Base-by-base conservation (phyloP, 2,888 invertebrate species). In the Hydropsyche betteni region DNA sequence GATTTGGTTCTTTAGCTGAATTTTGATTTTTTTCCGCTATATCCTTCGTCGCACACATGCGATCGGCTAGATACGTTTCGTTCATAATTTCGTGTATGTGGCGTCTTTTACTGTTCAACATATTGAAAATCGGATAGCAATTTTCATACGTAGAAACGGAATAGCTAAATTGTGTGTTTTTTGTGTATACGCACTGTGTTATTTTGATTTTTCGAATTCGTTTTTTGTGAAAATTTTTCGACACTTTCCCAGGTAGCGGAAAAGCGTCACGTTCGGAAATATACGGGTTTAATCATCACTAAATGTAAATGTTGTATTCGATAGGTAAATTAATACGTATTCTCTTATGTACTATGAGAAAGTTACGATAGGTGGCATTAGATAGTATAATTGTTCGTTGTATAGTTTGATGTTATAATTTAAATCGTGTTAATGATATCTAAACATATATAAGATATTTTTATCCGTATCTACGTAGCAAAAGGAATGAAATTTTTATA, bases 281-380 rank as follows among this genome's bases (percentile, higher is more conserved):
- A 79, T 78, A 80, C 80, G 80, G 80, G 80, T 80, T 79, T 74
- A 73, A 8, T 44, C 71, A 50, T 33, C 55, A 68, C 53, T 53
- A 53, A 73, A 68, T 58, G 36, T 75, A 64, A 61, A 75, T 34
- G 69, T 52, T 61, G 36, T 74, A 38, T 75, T 50, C 53, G 58
- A 71, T 50, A 61, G 55, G 55, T 12, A 50, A 71, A 33, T 33
- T 53, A 12, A 71, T 71, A 51, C 38, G 36, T 55, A 55, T 55
- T 24, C 55, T 16, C 14, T 16, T 55, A 55, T 55, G 44, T 44
- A 44, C 44, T 44, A 44, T 44, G 44, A 44, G 44, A 44, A 44
- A 44, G 6, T 44, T 44, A 10, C 44, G 44, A 10, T 44, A 44
- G 44, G 44, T 44, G 44, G 44, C 44, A 44, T 12, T 68, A 74